Conservation (phyloP, 2,113 vertebrate genomes). For the Equus quagga region DNA sequence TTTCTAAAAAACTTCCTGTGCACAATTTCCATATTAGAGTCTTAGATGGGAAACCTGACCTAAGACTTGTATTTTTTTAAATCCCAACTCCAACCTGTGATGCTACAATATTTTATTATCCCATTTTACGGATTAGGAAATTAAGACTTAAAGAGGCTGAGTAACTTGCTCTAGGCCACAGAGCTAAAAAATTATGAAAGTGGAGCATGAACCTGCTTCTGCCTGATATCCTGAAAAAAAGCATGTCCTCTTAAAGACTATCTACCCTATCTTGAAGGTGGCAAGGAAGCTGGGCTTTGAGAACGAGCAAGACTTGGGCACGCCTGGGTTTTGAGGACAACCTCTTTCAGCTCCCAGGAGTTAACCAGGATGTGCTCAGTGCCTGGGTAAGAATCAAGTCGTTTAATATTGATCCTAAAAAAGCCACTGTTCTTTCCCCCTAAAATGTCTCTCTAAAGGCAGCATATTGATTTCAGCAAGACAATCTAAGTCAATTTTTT, state of each 20-base stretch:
- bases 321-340: neutral
- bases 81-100: neutral
- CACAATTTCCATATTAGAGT: neutral
- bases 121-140: neutral
- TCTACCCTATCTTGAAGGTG: fast-evolving
- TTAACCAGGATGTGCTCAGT: neutral
- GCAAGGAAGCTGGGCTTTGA: neutral
- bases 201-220: neutral
- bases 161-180: neutral
- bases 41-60: neutral
- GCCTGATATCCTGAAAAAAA: neutral
- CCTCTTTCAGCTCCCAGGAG: neutral
- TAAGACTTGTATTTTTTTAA: neutral
- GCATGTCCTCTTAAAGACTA: neutral
- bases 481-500: neutral
- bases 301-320: neutral
- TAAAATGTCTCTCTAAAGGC: slow-evolving; percentile 56
- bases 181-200: neutral
- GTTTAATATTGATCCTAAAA: slow-evolving; percentile 55
- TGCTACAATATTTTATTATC: neutral
- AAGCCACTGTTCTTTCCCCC: slow-evolving; percentile 2
- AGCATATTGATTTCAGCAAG: slow-evolving; percentile 66
- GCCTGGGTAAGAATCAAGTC: neutral
- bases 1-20: neutral
- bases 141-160: neutral